Evolutionary conservation across 2,113 vertebrate species (phyloP).

Genomic region (Bolborhynchus lineola): DNA sequence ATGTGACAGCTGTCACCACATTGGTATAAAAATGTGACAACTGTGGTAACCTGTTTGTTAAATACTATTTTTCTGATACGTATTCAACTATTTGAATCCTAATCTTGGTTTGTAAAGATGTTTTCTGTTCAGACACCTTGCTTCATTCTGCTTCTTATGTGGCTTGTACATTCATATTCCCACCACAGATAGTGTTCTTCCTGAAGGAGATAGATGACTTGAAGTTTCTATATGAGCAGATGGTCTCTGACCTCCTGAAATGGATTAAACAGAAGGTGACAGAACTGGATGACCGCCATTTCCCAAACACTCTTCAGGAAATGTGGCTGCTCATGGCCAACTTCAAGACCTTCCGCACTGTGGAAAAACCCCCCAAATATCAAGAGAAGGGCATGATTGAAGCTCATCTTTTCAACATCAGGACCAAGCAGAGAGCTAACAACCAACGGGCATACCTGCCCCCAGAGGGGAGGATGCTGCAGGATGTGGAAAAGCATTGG

Average conservation of each 20-base stretch:
- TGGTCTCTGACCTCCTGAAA: slow-evolving; percentile 81
- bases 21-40: neutral
- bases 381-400: slow-evolving; percentile 86
- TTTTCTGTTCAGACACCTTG: neutral
- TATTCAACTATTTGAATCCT: neutral
- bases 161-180: neutral
- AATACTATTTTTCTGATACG: neutral
- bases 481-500: slow-evolving; percentile 86
- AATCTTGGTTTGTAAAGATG: neutral
- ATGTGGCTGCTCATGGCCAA: slow-evolving; percentile 80
- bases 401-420: slow-evolving; percentile 85
- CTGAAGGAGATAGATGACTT: slow-evolving; percentile 82
- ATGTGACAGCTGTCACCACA: neutral
- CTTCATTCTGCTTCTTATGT: neutral
- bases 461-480: slow-evolving; percentile 72
- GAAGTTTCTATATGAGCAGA: slow-evolving; percentile 77
- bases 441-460: slow-evolving; percentile 83
- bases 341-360: slow-evolving; percentile 85
- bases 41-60: neutral
- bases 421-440: slow-evolving; percentile 81
- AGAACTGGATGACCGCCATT: slow-evolving; percentile 78
- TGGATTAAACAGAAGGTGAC: slow-evolving; percentile 84
- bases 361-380: slow-evolving; percentile 89
- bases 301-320: slow-evolving; percentile 84
- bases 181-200: slow-evolving; percentile 79